Conservation (phyloP, 37 sponge, comb jelly and placozoan genomes). For the Cliona cf. orientalis region DNA sequence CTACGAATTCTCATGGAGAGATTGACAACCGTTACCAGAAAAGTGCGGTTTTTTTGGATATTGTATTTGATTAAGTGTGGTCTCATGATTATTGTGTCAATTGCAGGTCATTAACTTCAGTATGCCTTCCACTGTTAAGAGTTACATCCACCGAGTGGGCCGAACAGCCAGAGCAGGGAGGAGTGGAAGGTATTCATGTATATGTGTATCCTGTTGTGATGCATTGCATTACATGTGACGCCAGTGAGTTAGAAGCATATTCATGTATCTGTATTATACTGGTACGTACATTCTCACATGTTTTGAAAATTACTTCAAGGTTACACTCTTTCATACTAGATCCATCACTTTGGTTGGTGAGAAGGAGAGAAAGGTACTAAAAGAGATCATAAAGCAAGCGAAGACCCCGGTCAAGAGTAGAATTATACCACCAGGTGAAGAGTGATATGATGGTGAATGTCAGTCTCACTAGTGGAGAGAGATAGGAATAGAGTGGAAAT, state of each 20-base stretch:
- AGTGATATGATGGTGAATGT: slow-evolving; percentile 7
- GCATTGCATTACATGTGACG: no score
- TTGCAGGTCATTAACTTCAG: slow-evolving; percentile 81
- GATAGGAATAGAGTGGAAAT: not conserved
- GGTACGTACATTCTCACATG: no score
- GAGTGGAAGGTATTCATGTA: slow-evolving; percentile 87
- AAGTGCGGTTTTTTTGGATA: not conserved
- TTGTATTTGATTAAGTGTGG: not conserved
- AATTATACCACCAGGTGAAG: slow-evolving; percentile 78
- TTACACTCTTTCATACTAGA: slow-evolving; percentile 15
- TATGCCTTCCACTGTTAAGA: slow-evolving; percentile 93
- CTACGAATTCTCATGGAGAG: no score
- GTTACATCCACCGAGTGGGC: slow-evolving; percentile 98
- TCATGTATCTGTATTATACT: no score
- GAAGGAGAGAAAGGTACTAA: slow-evolving; percentile 89
- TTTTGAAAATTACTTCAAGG: no score
- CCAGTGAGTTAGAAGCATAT: no score
- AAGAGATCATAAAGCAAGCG: slow-evolving; percentile 90
- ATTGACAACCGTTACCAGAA: not conserved
- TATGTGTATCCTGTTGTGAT: not conserved
- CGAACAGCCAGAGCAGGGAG: slow-evolving; percentile 96
- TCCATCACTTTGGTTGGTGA: slow-evolving; percentile 97
- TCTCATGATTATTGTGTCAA: not conserved
- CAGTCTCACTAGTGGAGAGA: not conserved
- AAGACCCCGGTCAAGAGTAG: slow-evolving; percentile 89